A percentile compares a stretch with the other conserved stretches of the same genome.
Conservation (phyloP, 1,140 invertebrate species). For the Drosophila simulans region DNA sequence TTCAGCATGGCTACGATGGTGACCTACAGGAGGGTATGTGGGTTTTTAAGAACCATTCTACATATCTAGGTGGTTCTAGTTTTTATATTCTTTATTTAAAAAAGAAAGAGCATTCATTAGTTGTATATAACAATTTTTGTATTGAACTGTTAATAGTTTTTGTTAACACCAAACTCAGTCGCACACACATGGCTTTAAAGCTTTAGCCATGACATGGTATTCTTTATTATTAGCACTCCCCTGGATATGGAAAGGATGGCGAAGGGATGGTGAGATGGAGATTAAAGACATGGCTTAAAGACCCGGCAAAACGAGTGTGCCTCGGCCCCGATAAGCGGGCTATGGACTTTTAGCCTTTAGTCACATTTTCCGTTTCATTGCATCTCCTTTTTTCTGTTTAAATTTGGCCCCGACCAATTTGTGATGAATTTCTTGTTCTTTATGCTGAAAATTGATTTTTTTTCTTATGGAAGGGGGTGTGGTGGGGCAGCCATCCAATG, state of each 20-base stretch:
- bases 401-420: constrained; percentile 60
- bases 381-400: constrained; percentile 51
- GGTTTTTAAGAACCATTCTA: background rate
- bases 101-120: too few species aligned
- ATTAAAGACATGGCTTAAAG: constrained; percentile 52
- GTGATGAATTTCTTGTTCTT: constrained; percentile 27
- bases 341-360: constrained; percentile 64
- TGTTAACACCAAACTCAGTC: constrained; percentile 13
- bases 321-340: constrained; percentile 66
- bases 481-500: background rate
- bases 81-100: background rate
- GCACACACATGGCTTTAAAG: constrained; percentile 38
- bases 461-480: background rate
- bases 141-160: constrained; percentile 24
- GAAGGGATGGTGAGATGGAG: background rate
- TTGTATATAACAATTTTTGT: background rate
- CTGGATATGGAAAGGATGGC: background rate
- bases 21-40: background rate
- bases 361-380: constrained; percentile 76
- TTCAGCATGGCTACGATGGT: constrained; percentile 21
- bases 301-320: constrained; percentile 44
- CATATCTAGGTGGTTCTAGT: background rate
- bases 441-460: constrained; percentile 44
- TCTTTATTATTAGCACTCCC: constrained; percentile 40
- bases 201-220: constrained; percentile 21